Evolutionary conservation across 2,113 vertebrate species (phyloP).

Genomic region (Chaetorhynchus papuensis): DNA sequence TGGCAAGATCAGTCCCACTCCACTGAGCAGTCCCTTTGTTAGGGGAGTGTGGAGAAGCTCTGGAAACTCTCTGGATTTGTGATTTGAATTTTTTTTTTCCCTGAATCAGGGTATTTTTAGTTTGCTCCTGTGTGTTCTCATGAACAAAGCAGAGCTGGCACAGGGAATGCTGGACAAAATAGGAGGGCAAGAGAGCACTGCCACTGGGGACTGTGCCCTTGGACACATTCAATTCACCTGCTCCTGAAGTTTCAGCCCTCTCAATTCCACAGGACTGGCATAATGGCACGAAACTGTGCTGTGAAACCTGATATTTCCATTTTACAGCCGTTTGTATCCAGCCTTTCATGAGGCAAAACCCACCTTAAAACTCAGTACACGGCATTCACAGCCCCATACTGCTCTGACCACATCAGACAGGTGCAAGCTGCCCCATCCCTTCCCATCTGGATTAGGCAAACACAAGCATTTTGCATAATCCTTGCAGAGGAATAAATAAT

Average conservation of each 20-base stretch:
- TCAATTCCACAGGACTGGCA: neutral
- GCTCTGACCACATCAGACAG: neutral
- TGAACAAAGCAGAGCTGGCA: neutral
- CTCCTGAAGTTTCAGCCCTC: neutral
- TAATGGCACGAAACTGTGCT: accelerated
- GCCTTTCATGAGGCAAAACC: neutral
- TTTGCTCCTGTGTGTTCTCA: neutral
- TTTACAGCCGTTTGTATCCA: neutral
- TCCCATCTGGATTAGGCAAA: neutral
- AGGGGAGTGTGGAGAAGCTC: neutral
- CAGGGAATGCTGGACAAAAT: accelerated
- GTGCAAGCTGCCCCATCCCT: neutral
- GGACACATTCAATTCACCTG: accelerated
- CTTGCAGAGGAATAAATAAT: neutral
- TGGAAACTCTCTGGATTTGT: neutral
- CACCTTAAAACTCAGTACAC: neutral
- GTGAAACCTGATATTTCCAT: neutral
- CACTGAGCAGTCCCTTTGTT: neutral
- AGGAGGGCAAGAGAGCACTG: neutral
- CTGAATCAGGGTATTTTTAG: neutral
- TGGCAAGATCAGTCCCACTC: neutral
- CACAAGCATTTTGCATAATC: neutral
- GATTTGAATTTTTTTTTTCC: neutral
- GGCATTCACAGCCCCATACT: neutral
- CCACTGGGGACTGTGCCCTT: accelerated